Evolutionary conservation across 1,140 invertebrate species (phyloP), one percentile per base, ranked within the genome.

Genomic region (Stenopsyche tienmushanensis): DNA sequence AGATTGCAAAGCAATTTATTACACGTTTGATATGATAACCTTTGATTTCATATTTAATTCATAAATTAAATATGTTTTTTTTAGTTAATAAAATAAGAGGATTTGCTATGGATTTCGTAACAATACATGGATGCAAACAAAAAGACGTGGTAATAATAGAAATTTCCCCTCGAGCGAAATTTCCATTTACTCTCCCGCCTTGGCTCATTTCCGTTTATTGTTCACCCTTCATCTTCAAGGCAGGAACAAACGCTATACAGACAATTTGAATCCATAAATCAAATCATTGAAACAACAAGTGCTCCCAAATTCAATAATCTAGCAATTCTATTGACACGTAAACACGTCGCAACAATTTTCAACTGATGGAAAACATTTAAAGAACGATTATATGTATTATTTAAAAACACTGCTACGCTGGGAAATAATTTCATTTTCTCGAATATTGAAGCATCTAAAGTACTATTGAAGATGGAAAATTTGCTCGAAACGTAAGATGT

Each of bases 181-280:
- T 69, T 49, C 63, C 57, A 68, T 68, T 68, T 54, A 41, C 57
- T 58, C 64, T 60, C 29, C 55, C 34, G 26, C 62, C 52, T 59
- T 44, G 49, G 39, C 64, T 70, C 64, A 70, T 70, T 70, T 70
- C 68, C 68, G 44, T 24, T 70, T 44, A 70, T 70, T 70, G 68
- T 70, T 70, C 64, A 64, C 68, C 64, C 64, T 59, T 70, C 53
- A 54, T 54, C 50, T 54, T 64, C 26, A 53, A 41, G 41, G 49
- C 59, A 29, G 18, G 15, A 34, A 24, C 25, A 39, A 23, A 39
- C 17, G 34, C 10, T 24, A 21, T 34, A 24, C 29, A 45, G 42
- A 64, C 39, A 63, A 67, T 63, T 52, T 63, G 54, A 49, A 45
- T 45, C 45, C 41, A 21, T 18, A 26, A 66, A 70, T 70, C 65